A percentile compares a stretch with the other conserved stretches of the same genome.
These are phyloP conservation scores for Condylura cristata DNA, from an alignment of 2,113 vertebrate species.

Conservation along the genomic window DNA sequence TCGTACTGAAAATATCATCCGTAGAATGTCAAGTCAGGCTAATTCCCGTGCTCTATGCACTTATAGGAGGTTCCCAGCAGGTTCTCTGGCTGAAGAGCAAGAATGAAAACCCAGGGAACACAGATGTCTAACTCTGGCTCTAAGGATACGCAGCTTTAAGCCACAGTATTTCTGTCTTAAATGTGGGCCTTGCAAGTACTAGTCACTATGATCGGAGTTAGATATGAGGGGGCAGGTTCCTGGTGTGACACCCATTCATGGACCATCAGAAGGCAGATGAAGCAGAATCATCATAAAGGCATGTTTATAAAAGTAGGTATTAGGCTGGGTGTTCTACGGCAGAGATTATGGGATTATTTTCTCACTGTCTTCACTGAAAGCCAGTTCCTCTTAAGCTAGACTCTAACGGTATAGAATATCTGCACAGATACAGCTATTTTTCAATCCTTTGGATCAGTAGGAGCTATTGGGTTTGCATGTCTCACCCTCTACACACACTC, in stretches of 20 bases:
- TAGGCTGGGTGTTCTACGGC: neutral
- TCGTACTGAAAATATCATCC: neutral
- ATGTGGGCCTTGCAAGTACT: neutral
- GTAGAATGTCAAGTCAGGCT: neutral
- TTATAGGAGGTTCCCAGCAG: neutral
- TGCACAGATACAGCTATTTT: neutral
- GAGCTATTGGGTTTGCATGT: neutral
- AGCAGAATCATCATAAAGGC: neutral
- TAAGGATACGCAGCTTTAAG: neutral
- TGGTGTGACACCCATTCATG: neutral
- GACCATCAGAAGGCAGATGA: neutral
- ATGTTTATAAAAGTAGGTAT: neutral
- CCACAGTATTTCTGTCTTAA: constrained; percentile 12
- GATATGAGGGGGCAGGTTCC: neutral
- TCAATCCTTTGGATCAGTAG: neutral
- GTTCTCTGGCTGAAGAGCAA: neutral
- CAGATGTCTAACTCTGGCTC: neutral
- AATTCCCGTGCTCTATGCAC: neutral
- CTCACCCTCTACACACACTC: neutral
- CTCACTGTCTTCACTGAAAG: neutral
- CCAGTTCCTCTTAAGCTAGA: neutral
- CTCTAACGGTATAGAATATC: neutral
- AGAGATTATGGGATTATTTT: neutral
- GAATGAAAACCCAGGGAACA: constrained; percentile 7
- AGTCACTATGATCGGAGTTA: neutral